Evolutionary conservation across 2,113 vertebrate species (phyloP).

Genomic region (Lynx canadensis): DNA sequence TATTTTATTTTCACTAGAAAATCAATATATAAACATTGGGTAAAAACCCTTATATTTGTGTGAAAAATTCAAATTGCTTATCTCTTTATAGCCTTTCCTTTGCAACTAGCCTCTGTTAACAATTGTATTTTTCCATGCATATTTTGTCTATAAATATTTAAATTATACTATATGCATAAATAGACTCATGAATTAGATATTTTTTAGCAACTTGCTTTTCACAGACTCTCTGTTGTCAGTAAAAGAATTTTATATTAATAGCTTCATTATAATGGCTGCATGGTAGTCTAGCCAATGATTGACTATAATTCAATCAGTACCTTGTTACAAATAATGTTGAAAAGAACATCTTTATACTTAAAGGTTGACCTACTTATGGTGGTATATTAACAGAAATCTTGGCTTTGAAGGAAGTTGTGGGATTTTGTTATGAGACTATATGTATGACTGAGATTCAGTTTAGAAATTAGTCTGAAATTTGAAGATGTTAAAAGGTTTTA

Average conservation of each 20-base stretch:
- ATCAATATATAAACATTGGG: neutral
- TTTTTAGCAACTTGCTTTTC: neutral
- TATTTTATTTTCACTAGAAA: neutral
- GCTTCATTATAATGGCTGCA: neutral
- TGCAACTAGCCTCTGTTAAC: neutral
- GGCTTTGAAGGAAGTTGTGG: neutral
- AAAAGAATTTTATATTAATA: neutral
- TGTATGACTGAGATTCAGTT: neutral
- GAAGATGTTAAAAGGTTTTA: neutral
- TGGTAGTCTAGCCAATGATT: neutral
- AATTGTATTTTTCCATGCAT: neutral
- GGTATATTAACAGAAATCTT: neutral
- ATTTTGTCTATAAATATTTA: neutral
- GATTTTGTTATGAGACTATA: neutral
- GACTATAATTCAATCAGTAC: neutral
- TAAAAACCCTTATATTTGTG: neutral
- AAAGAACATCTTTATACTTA: neutral
- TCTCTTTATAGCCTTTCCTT: neutral
- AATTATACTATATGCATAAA: neutral
- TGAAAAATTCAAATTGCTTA: neutral
- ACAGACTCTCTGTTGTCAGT: neutral
- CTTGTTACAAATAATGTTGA: neutral
- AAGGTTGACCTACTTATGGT: neutral
- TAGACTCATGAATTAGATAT: neutral
- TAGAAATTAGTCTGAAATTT: neutral